Conservation (phyloP, 1,140 invertebrate genomes). For the Musca domestica region DNA sequence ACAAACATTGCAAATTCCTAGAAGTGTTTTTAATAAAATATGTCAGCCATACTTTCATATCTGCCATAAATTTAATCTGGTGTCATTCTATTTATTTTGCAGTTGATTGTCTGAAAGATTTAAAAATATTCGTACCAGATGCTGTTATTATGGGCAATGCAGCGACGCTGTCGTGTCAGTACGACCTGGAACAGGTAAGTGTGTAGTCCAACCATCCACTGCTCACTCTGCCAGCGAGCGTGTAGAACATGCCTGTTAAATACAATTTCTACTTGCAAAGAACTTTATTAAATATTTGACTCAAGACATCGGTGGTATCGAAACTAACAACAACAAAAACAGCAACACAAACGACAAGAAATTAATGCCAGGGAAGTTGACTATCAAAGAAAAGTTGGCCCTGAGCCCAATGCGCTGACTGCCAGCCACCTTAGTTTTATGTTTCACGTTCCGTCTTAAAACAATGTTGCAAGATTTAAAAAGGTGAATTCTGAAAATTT, state of each 20-base stretch:
- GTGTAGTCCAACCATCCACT: neutral
- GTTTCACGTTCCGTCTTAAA: neutral
- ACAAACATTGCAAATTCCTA: too few species aligned
- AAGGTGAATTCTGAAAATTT: too few species aligned
- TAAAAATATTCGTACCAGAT: constrained; percentile 71
- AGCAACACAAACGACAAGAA: neutral
- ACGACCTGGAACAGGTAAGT: constrained; percentile 69
- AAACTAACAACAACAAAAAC: neutral
- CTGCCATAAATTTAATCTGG: too few species aligned
- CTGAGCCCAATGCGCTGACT: neutral
- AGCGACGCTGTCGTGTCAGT: constrained; percentile 72
- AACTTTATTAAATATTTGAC: constrained; percentile 10
- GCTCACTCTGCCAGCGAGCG: too few species aligned
- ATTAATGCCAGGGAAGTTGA: neutral
- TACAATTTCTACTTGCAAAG: constrained; percentile 29
- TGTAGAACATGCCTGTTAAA: too few species aligned
- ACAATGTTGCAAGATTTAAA: neutral
- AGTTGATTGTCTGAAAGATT: constrained; percentile 62
- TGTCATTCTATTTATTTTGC: neutral
- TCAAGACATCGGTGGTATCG: too few species aligned
- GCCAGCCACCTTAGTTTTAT: neutral
- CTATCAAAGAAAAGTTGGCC: neutral
- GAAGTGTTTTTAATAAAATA: too few species aligned
- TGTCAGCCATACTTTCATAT: too few species aligned
- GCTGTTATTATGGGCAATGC: constrained; percentile 71